phyloP scores from a whole-genome alignment of 2,888 invertebrate genomes.

The Allacma fusca region DNA sequence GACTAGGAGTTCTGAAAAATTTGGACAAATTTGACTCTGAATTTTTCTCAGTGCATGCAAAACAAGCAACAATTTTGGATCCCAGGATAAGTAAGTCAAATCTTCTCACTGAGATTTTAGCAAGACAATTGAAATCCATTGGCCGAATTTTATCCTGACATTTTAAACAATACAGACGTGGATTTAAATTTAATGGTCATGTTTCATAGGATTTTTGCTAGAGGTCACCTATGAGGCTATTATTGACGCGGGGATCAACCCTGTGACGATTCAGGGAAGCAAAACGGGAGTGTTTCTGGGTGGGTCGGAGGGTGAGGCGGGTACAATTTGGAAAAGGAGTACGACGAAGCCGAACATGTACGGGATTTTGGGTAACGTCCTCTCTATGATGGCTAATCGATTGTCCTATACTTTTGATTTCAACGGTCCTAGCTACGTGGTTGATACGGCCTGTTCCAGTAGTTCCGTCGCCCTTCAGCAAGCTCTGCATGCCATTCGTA shows the following conservation, averaged over 20 bases:
- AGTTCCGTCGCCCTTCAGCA: constrained; percentile 89
- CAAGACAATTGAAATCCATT: no score
- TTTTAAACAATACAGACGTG: no score
- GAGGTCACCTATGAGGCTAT: no score
- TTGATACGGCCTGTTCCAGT: constrained; percentile 97
- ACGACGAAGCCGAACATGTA: neutral
- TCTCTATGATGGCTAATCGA: neutral
- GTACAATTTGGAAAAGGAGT: neutral
- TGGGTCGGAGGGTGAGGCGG: neutral
- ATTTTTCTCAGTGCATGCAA: no score
- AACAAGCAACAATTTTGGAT: no score
- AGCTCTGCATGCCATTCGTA: constrained; percentile 79
- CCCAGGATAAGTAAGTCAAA: no score
- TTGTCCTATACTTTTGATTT: neutral
- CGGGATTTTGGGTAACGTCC: neutral
- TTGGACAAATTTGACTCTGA: no score
- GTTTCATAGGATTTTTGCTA: no score
- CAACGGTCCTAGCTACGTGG: constrained; percentile 84
- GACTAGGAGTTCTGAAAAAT: no score
- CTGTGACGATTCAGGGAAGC: neutral
- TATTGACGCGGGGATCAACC: neutral
- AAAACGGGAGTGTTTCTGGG: neutral
- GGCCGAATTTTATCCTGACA: no score
- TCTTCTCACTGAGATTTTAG: no score
- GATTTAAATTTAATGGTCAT: no score